Percentiles rank a stretch among this genome's conserved stretches.
These are phyloP conservation scores for Platyura marginata DNA, from an alignment of 1,140 invertebrate genomes.

Conservation along the genomic window DNA sequence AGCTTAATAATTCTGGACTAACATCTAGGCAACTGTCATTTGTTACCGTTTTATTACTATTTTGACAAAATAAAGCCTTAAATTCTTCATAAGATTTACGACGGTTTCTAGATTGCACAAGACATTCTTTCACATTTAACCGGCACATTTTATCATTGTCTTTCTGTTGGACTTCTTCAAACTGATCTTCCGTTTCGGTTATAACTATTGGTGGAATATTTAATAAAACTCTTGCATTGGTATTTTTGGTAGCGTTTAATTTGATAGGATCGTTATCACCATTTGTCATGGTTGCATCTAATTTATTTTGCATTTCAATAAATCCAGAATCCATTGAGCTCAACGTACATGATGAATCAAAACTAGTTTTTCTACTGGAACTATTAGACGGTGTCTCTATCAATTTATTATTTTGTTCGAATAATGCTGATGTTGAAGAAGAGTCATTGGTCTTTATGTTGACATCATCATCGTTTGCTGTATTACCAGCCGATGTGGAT, in stretches of 20 bases:
- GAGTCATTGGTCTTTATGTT: not conserved
- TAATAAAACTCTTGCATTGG: no score
- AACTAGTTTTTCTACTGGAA: constrained; percentile 23
- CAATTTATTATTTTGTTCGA: not conserved
- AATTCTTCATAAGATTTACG: constrained; percentile 25
- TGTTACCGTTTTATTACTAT: not conserved
- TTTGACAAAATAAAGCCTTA: constrained; percentile 8
- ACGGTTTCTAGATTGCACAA: constrained; percentile 21
- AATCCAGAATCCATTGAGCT: constrained; percentile 25
- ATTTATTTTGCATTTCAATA: constrained; percentile 20
- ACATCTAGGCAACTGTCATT: no score
- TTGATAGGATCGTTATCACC: not conserved
- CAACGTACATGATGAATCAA: constrained; percentile 23
- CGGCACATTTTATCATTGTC: constrained; percentile 1
- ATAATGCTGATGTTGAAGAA: not conserved
- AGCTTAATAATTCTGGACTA: not conserved
- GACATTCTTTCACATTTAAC: constrained; percentile 19
- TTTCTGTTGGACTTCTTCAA: not conserved
- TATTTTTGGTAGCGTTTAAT: not conserved
- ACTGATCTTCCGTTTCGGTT: not conserved
- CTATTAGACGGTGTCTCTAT: constrained; percentile 9
- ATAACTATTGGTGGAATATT: not conserved
- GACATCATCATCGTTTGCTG: no score
- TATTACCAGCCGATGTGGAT: no score
- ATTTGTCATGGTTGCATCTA: not conserved